These are phyloP conservation scores for Watsonalla cultraria DNA, from an alignment of 2,888 invertebrate genomes.

Conservation along the genomic window DNA sequence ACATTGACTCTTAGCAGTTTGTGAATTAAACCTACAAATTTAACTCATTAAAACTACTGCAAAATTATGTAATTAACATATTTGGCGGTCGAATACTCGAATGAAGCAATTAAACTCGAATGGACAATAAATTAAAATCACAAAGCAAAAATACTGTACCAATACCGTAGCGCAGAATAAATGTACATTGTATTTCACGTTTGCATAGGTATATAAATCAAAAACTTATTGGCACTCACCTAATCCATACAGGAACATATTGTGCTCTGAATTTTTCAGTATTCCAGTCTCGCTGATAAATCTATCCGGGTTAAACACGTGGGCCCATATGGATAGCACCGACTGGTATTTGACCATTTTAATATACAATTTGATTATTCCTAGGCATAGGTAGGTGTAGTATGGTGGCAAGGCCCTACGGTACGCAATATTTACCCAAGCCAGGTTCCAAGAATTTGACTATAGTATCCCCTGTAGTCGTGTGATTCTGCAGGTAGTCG, in stretches of 20 bases:
- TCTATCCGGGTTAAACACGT: constrained; percentile 80
- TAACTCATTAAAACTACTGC: no score
- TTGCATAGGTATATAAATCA: not conserved
- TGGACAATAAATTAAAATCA: no score
- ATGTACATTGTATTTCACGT: no score
- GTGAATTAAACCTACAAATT: no score
- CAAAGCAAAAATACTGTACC: not conserved
- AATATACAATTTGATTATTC: constrained; percentile 74
- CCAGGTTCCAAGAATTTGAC: no score
- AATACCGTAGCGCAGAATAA: not conserved
- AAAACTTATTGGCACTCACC: constrained; percentile 62
- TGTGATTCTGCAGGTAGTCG: no score
- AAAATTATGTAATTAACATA: no score
- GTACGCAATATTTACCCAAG: no score
- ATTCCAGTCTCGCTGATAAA: constrained; percentile 77
- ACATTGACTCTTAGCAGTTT: no score
- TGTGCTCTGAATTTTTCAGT: constrained; percentile 70
- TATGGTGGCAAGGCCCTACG: constrained; percentile 35
- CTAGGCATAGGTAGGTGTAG: constrained; percentile 71
- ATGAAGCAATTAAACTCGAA: no score
- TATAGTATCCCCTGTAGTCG: no score
- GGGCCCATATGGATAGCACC: constrained; percentile 78
- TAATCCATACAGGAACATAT: constrained; percentile 81
- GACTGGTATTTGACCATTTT: constrained; percentile 23
- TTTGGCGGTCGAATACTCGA: no score